Evolutionary conservation across 2,888 invertebrate genomes (phyloP).

Genomic region (Clostera curtula): DNA sequence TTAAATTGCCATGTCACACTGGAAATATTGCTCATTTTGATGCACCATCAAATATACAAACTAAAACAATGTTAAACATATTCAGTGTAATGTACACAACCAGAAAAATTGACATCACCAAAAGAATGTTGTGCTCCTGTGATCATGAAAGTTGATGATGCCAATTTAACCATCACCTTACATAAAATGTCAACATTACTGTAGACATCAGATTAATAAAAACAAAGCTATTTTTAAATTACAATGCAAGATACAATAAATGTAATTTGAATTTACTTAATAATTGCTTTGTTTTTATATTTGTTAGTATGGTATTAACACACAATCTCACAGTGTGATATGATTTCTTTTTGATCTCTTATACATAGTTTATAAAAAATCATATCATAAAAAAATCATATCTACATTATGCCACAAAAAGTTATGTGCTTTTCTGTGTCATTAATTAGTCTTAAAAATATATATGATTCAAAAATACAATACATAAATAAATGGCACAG

Average conservation of each 20-base stretch:
- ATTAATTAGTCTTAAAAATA: too few relatives aligned
- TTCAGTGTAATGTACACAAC: constrained; percentile 46
- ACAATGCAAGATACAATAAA: constrained; percentile 21
- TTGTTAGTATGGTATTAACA: too few relatives aligned
- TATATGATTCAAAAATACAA: too few relatives aligned
- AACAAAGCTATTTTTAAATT: constrained; percentile 18
- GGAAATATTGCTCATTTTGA: too few relatives aligned
- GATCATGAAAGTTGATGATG: constrained; percentile 20
- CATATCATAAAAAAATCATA: constrained; percentile 12
- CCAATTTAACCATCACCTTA: constrained; percentile 56
- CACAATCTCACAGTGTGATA: too few relatives aligned
- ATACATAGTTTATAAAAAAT: neutral
- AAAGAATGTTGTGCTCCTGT: constrained; percentile 1
- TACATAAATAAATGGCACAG: too few relatives aligned
- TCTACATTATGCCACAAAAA: constrained; percentile 20
- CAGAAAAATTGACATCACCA: constrained; percentile 35
- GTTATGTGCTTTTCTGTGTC: constrained; percentile 19
- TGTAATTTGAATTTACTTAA: neutral
- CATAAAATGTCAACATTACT: constrained; percentile 35
- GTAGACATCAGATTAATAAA: constrained; percentile 17
- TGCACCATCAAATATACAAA: constrained; percentile 39
- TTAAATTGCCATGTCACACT: too few relatives aligned
- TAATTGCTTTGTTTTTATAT: constrained; percentile 3
- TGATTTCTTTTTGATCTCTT: too few relatives aligned
- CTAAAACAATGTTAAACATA: constrained; percentile 38